Evolutionary conservation across 2,888 invertebrate species (phyloP).

Genomic region (Acanthococcus lagerstroemiae): DNA sequence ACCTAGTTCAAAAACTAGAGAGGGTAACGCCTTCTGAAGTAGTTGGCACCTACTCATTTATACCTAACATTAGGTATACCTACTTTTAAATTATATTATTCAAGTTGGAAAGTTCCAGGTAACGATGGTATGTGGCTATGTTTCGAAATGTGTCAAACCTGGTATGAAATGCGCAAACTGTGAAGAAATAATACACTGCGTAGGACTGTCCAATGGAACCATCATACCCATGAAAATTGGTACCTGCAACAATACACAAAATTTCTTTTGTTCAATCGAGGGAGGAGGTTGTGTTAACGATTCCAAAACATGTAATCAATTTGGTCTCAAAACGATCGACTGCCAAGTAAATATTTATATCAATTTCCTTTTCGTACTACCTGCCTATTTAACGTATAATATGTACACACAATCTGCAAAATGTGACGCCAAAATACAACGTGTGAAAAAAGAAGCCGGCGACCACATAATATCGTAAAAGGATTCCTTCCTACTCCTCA

Average conservation of each 20-base stretch:
- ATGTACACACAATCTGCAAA: too few relatives aligned
- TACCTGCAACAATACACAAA: conserved; percentile 8
- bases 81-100: too few relatives aligned
- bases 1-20: too few relatives aligned
- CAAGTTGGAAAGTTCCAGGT: neutral
- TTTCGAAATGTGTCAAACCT: conserved; percentile 9
- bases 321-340: conserved; percentile 6
- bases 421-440: too few relatives aligned
- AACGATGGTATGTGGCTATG: conserved; percentile 2
- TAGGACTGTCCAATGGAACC: neutral
- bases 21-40: too few relatives aligned
- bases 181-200: conserved; percentile 8
- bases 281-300: conserved; percentile 13
- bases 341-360: conserved; percentile 9
- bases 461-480: too few relatives aligned
- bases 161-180: conserved; percentile 21
- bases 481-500: too few relatives aligned
- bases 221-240: neutral
- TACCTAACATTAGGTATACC: too few relatives aligned
- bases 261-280: conserved; percentile 10
- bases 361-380: neutral
- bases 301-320: conserved; percentile 7
- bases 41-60: too few relatives aligned
- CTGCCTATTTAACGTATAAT: neutral
- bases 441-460: too few relatives aligned